Evolutionary conservation across 2,888 invertebrate genomes (phyloP).

Genomic region (Melanotus villosus): DNA sequence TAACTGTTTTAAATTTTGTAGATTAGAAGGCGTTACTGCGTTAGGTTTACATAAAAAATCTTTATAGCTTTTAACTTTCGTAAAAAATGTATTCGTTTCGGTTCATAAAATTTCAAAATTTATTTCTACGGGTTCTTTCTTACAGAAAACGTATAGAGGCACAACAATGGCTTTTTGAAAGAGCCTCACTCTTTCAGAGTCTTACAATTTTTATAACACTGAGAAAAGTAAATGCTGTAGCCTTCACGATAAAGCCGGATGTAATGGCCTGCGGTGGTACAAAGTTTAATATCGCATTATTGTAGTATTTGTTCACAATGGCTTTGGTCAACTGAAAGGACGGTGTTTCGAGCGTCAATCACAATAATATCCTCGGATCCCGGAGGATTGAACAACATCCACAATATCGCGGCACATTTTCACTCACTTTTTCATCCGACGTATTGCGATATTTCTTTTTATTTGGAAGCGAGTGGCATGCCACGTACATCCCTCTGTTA

Average conservation of each 20-base stretch:
- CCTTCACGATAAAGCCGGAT: conserved; percentile 24
- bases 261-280: conserved; percentile 28
- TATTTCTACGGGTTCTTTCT: too few relatives aligned
- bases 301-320: conserved; percentile 36
- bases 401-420: conserved; percentile 28
- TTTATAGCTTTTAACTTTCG: too few relatives aligned
- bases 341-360: conserved; percentile 31
- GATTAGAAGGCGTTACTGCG: too few relatives aligned
- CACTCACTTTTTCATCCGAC: conserved; percentile 24
- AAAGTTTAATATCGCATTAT: conserved; percentile 35
- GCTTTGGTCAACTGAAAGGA: conserved; percentile 36
- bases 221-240: background rate
- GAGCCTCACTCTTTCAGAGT: too few relatives aligned
- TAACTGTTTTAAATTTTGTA: too few relatives aligned
- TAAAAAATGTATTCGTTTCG: too few relatives aligned
- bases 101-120: too few relatives aligned
- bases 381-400: conserved; percentile 11
- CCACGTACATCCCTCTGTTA: conserved; percentile 13
- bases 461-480: conserved; percentile 11
- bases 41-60: too few relatives aligned
- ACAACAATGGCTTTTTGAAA: too few relatives aligned
- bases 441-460: conserved; percentile 19
- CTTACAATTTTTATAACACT: conserved; percentile 2
- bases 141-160: too few relatives aligned
- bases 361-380: conserved; percentile 27